Conservation (phyloP, 2,797 vertebrate species). For the Meriones psammophilus region DNA sequence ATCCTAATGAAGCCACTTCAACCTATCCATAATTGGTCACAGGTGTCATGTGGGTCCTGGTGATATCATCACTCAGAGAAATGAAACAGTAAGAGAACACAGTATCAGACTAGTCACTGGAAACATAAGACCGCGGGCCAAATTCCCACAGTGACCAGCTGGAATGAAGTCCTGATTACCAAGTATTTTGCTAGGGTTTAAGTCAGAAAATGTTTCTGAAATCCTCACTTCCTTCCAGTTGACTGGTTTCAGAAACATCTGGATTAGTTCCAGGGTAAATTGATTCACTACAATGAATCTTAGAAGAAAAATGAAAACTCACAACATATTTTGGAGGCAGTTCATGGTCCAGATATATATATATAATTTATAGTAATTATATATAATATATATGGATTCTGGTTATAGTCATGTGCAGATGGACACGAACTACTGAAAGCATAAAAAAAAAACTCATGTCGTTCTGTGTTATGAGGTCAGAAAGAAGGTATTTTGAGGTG, state of each 20-base stretch:
- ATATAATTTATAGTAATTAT: not conserved
- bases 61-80: not conserved
- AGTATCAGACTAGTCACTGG: not conserved
- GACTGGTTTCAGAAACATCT: constrained; percentile 66
- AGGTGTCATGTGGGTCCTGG: constrained; percentile 11
- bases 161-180: not conserved
- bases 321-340: constrained; percentile 20
- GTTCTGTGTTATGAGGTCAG: not conserved
- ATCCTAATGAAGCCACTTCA: constrained; percentile 35
- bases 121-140: not conserved
- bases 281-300: constrained; percentile 52
- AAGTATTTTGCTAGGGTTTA: constrained; percentile 38
- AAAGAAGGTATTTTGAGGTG: not conserved
- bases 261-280: constrained; percentile 65
- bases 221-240: constrained; percentile 57
- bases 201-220: constrained; percentile 52
- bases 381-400: constrained; percentile 7
- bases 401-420: constrained; percentile 32
- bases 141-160: not conserved
- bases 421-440: constrained; percentile 23
- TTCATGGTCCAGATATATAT: constrained; percentile 45
- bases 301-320: constrained; percentile 73
- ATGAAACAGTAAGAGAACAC: not conserved
- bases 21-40: not conserved
- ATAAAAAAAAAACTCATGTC: not conserved